phyloP scores from a whole-genome alignment of 2,113 vertebrate genomes.

The Coregonus clupeaformis region DNA sequence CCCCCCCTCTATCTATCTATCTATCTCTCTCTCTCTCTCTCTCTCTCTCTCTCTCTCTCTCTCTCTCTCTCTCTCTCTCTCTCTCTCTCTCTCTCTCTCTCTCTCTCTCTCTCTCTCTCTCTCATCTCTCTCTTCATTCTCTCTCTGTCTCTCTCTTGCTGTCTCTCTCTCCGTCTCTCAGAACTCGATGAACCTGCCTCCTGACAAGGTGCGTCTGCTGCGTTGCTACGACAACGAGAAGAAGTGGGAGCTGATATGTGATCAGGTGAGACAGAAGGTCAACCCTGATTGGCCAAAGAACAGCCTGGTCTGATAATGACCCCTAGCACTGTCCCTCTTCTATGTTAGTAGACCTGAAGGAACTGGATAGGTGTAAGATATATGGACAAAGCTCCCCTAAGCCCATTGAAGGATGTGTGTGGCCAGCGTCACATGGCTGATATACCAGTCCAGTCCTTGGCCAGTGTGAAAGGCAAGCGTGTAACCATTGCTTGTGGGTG shows the following conservation, averaged over 20 bases:
- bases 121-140: too few relatives aligned
- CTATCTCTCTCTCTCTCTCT: neutral
- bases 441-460: too few relatives aligned
- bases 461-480: neutral
- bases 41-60: neutral
- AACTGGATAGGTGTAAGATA: neutral
- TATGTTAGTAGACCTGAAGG: neutral
- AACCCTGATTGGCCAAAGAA: neutral
- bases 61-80: neutral
- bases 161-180: constrained; percentile 50
- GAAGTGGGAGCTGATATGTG: constrained; percentile 87
- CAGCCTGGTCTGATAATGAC: neutral
- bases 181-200: constrained; percentile 97
- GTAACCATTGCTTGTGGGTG: neutral
- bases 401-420: neutral
- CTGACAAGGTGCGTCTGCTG: constrained; percentile 91
- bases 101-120: neutral
- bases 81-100: neutral
- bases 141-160: neutral
- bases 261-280: constrained; percentile 78
- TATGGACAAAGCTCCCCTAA: too few relatives aligned
- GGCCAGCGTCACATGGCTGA: neutral
- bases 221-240: constrained; percentile 95
- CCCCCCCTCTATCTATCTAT: neutral
- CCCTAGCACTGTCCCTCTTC: neutral